A percentile compares a stretch with the other conserved stretches of the same genome.
These are phyloP conservation scores for Puntigrus tetrazona DNA, from an alignment of 2,113 vertebrate species.

Conservation along the genomic window DNA sequence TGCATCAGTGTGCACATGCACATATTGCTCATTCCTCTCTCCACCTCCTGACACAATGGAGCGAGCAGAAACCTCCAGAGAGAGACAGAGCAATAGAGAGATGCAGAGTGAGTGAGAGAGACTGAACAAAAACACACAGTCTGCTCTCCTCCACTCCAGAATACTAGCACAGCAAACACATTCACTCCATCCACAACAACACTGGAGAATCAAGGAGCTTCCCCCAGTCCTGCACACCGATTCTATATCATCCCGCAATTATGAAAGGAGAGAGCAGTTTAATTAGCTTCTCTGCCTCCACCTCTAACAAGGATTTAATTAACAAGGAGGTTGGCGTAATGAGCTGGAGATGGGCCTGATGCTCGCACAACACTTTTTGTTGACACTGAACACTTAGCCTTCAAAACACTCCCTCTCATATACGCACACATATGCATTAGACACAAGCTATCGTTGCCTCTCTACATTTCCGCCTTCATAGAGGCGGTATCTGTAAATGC, in stretches of 20 bases:
- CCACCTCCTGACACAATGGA: conserved; percentile 50
- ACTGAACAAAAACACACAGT: conserved; percentile 46
- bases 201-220: conserved; percentile 35
- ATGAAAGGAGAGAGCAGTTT: conserved; percentile 59
- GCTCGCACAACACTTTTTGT: conserved; percentile 56
- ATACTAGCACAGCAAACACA: conserved; percentile 25
- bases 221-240: conserved; percentile 19
- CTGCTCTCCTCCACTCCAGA: conserved; percentile 43
- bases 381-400: conserved; percentile 51
- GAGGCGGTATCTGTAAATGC: conserved; percentile 30
- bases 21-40: conserved; percentile 44
- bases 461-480: background rate
- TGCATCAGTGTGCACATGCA: conserved; percentile 49
- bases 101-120: conserved; percentile 34
- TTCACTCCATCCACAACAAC: conserved; percentile 33
- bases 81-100: conserved; percentile 35
- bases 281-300: conserved; percentile 56
- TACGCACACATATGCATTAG: conserved; percentile 47
- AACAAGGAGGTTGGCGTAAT: conserved; percentile 58
- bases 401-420: conserved; percentile 41
- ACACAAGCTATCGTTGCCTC: background rate
- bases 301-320: conserved; percentile 61
- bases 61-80: conserved; percentile 31
- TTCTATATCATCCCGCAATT: conserved; percentile 58
- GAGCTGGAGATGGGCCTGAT: conserved; percentile 59